Evolutionary conservation across 2,797 vertebrate genomes (phyloP), one percentile per base, ranked within the genome.

Genomic region (Cyprinella venusta): DNA sequence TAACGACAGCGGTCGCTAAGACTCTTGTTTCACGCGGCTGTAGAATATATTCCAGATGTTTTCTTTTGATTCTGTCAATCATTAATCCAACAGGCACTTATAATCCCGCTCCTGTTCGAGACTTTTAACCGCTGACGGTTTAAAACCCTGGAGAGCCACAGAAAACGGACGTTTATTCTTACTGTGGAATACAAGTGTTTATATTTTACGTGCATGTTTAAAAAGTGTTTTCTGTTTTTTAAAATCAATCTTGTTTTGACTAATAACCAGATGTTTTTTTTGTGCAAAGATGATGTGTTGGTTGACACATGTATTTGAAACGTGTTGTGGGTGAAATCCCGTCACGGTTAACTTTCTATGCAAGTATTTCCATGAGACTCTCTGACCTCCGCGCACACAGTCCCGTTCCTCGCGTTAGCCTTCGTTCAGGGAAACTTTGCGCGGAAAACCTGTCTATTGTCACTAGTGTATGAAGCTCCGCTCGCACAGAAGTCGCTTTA

Each of bases 271-370:
- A 61, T 59, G 72, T 75, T 75, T 64, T 61, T 42, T 65, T 75
- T 76, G 72, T 76, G 72, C 72, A 59, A 16, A 76, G 52, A 74
- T 36, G 50, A 74, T 74, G 36, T 40, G 72, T 75, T 36, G 18
- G 52, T 30, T 33, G 30, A 59, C 52, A 76, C 8, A 59, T 38
- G 33, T 76, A 24, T 76, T 76, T 76, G 19, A 59, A 75, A 74
- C 9, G 8, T 79, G 63, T 65, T 79, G 63, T 79, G 26, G 63
- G 19, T 59, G 24, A 36, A 65, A 65, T 65, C 64, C 64, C 36
- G 64, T 65, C 64, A 40, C 54, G 36, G 72, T 76, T 93, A 92
- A 91, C 91, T 92, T 94, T 95, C 95, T 95, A 95, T 95, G 94
- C 95, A 95, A 94, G 91, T 88, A 89, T 91, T 89, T 89, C 89